Evolutionary conservation across 2,113 vertebrate genomes (phyloP), one percentile per base, ranked within the genome.

Genomic region (Mormoops blainvillei): DNA sequence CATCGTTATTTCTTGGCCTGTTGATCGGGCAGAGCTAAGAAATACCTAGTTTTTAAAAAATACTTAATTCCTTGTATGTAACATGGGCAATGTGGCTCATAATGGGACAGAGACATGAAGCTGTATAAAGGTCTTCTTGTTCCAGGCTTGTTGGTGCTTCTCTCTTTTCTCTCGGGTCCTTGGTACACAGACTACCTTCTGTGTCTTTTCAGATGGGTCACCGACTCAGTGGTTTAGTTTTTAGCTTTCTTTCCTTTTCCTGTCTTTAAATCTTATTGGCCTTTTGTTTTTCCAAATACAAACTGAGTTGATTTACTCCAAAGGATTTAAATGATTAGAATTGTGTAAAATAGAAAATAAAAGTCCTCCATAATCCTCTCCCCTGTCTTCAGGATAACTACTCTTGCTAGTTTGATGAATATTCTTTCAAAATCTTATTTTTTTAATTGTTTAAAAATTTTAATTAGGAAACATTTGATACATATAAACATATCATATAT

Each of bases 41-140:
- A 74, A 87, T 33, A 56, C 41, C 19, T 65, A 36, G 67, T 22
- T 22, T 68, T 70, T 38, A 9, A 36, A 68, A 68, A 89, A 50
- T 38, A 28, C 16, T 80, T 8, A 26, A 24, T 19, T 41, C 14
- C n/a, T 41, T 33, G 4, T 18, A 76, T 28, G 41, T 2, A 1
- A 7, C 13, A 26, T 3, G 41, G 68, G 68, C 68, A 26, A 1
- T 33, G 10, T 26, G 70, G n/a, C n/a, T 84, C 26, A 7, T 16
- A 18, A 41, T 22, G 24, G 56, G 26, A 50, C 26, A 33, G 43
- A 33, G n/a, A 54, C 54, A 3, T 19, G 68, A 7, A 13, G 50
- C 68, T 63, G 12, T n/a, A 0, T 14, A 4, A 5, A n/a, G 0
- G 28, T 5, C 50, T 28, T 28, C 71, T 18, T 1, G 15, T 56